Conservation (phyloP, 2,888 invertebrate genomes). For the Teleiodes luculella region DNA sequence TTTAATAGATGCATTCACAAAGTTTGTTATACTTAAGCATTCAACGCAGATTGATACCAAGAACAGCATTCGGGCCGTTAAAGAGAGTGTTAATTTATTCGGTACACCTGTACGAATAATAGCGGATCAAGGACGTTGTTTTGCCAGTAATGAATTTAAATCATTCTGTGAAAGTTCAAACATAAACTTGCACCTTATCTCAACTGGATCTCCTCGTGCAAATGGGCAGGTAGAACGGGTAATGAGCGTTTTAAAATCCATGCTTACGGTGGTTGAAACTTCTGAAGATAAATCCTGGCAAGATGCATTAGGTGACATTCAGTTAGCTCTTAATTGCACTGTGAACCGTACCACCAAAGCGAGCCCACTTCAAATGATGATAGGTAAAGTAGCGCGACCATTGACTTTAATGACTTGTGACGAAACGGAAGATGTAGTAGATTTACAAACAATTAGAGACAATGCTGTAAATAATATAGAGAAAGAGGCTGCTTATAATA, state of each 20-base stretch:
- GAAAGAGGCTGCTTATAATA: constrained; percentile 17
- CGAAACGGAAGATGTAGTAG: constrained; percentile 5
- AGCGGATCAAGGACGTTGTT: too few relatives aligned
- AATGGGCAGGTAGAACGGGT: constrained; percentile 28
- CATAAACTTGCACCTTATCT: constrained; percentile 27
- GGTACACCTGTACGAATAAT: too few relatives aligned
- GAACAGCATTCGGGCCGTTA: background rate
- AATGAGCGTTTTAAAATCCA: constrained; percentile 18
- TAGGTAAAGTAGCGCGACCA: constrained; percentile 9
- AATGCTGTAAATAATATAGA: constrained; percentile 13
- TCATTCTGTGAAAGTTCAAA: constrained; percentile 18
- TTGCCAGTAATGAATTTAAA: constrained; percentile 20
- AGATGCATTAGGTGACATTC: background rate
- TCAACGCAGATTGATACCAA: background rate
- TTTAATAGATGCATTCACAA: constrained; percentile 34
- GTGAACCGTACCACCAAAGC: constrained; percentile 5
- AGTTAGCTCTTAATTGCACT: constrained; percentile 3
- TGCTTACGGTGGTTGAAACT: constrained; percentile 2
- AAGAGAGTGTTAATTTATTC: background rate
- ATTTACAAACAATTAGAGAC: constrained; percentile 11
- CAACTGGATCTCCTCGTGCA: constrained; percentile 25
- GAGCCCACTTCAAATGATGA: constrained; percentile 1
- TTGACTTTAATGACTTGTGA: background rate
- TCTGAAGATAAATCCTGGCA: background rate
- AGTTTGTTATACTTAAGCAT: too few relatives aligned